Evolutionary conservation across 2,888 invertebrate species (phyloP).

Genomic region (Drosophila incognita): DNA sequence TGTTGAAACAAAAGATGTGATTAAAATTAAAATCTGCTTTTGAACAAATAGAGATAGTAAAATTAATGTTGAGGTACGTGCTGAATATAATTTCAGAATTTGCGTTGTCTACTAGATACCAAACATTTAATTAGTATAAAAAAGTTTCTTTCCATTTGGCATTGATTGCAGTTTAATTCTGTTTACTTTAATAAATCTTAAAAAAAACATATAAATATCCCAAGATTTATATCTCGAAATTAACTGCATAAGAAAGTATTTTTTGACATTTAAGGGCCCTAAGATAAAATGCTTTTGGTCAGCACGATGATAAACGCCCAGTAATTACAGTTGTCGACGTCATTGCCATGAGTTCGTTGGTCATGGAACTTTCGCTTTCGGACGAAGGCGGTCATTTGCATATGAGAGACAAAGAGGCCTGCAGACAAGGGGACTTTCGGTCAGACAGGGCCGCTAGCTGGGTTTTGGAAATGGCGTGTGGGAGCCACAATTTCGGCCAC

Average conservation of each 20-base stretch:
- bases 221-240: constrained; percentile 1
- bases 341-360: constrained; percentile 52
- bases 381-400: constrained; percentile 66
- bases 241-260: constrained; percentile 40
- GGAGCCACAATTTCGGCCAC: constrained; percentile 49
- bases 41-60: neutral
- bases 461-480: constrained; percentile 56
- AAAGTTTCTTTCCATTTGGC: neutral
- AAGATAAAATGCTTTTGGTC: constrained; percentile 27
- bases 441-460: constrained; percentile 12
- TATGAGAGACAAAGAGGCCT: constrained; percentile 44
- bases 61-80: neutral
- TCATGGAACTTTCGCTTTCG: constrained; percentile 75
- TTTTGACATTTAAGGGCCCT: constrained; percentile 14
- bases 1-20: neutral
- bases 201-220: neutral
- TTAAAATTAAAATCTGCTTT: neutral
- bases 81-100: neutral
- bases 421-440: neutral
- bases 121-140: neutral
- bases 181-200: neutral
- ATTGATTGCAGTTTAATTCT: neutral
- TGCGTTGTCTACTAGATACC: neutral
- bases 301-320: constrained; percentile 43
- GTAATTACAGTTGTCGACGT: constrained; percentile 57